Conservation (phyloP, 1,140 invertebrate genomes). For the Mya arenaria region DNA sequence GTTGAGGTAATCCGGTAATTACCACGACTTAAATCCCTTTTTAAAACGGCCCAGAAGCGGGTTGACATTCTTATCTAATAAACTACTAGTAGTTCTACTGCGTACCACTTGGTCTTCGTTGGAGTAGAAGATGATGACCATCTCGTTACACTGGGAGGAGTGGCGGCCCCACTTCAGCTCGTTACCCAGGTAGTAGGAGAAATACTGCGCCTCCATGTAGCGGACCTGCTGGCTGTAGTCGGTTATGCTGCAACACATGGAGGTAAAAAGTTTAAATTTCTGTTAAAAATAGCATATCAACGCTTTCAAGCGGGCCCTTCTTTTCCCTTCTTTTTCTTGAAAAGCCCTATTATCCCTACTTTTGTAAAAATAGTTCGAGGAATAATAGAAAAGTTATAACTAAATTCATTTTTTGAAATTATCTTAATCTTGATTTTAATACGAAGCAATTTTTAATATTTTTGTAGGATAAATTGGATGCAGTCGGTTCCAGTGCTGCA, state of each 20-base stretch:
- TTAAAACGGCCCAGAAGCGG: neutral
- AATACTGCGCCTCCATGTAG: slow-evolving; percentile 31
- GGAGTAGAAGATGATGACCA: slow-evolving; percentile 39
- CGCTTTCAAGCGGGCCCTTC: too few species aligned
- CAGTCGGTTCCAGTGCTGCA: too few species aligned
- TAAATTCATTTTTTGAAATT: too few species aligned
- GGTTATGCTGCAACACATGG: neutral
- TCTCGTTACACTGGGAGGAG: slow-evolving; percentile 36
- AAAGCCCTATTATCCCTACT: too few species aligned
- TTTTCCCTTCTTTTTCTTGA: too few species aligned
- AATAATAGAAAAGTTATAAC: too few species aligned
- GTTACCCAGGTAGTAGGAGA: slow-evolving; percentile 37
- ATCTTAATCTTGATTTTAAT: too few species aligned
- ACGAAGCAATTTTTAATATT: too few species aligned
- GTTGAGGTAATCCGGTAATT: neutral
- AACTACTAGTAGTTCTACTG: too few species aligned
- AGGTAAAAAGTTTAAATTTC: too few species aligned
- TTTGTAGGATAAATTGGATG: too few species aligned
- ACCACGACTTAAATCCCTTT: neutral
- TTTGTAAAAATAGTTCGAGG: too few species aligned
- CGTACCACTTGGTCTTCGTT: slow-evolving; percentile 27
- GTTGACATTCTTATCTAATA: neutral
- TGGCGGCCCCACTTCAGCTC: slow-evolving; percentile 34
- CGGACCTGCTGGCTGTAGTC: neutral
- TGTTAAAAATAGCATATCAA: neutral